Evolutionary conservation across 64 coral and sea anemone genomes (phyloP).

Genomic region (Porites lutea): DNA sequence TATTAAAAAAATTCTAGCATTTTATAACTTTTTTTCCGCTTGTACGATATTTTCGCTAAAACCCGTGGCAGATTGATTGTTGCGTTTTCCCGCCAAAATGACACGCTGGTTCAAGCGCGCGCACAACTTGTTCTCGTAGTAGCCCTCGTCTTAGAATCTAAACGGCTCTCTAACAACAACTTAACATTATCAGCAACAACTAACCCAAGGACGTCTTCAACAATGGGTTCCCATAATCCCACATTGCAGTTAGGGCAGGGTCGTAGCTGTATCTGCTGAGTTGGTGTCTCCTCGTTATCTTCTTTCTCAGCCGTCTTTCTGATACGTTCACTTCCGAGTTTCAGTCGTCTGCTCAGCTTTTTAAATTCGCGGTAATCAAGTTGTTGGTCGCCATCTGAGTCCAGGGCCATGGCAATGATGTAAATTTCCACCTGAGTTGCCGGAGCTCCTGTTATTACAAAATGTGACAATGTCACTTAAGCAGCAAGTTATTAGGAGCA

Average conservation of each 20-base stretch:
- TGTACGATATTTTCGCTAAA: too few relatives aligned
- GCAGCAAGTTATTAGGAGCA: too few relatives aligned
- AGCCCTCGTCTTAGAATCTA: too few relatives aligned
- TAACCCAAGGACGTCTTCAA: conserved; percentile 1
- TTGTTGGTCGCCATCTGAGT: conserved; percentile 65
- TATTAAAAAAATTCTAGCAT: too few relatives aligned
- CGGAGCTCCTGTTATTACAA: conserved; percentile 55
- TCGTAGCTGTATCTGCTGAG: not conserved
- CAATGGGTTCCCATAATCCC: conserved; percentile 57
- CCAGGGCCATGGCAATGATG: conserved; percentile 61
- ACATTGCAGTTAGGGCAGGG: conserved; percentile 60
- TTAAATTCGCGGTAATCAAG: conserved; percentile 76
- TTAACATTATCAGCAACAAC: not conserved
- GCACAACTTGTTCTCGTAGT: too few relatives aligned
- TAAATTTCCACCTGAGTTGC: conserved; percentile 68
- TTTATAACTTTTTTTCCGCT: too few relatives aligned
- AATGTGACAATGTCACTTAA: not conserved
- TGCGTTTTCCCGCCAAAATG: too few relatives aligned
- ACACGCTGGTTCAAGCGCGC: too few relatives aligned
- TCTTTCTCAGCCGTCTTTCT: conserved; percentile 4
- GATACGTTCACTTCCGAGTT: not conserved
- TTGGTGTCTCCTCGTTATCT: conserved; percentile 14
- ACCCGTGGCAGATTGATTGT: too few relatives aligned
- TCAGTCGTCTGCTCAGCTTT: conserved; percentile 5
- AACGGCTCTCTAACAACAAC: too few relatives aligned